Conservation (phyloP, 2,113 vertebrate species). For the Oncorhynchus masou region DNA sequence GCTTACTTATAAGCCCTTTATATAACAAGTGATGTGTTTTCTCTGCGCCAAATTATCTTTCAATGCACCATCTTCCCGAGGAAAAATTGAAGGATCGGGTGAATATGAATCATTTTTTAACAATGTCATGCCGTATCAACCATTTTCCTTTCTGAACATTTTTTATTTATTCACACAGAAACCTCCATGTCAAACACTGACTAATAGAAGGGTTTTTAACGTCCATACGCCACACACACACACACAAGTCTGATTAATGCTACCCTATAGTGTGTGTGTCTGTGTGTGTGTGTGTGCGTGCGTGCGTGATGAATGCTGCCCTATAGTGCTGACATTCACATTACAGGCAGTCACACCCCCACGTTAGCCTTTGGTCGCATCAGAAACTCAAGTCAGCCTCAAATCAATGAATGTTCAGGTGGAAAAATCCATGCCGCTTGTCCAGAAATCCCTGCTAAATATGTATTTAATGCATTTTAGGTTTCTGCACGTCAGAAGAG, state of each 20-base stretch:
- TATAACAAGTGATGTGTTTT: background rate
- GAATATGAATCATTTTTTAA: slow-evolving; percentile 1
- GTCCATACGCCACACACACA: slow-evolving; percentile 18
- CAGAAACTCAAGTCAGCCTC: slow-evolving; percentile 58
- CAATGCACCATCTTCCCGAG: background rate
- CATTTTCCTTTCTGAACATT: background rate
- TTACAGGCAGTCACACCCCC: slow-evolving; percentile 43
- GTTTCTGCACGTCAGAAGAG: slow-evolving; percentile 36
- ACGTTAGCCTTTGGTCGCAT: slow-evolving; percentile 54
- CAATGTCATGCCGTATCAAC: background rate
- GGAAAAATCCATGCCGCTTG: slow-evolving; percentile 64
- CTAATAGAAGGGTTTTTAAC: slow-evolving; percentile 1
- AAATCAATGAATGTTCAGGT: slow-evolving; percentile 62
- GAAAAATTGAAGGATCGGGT: background rate
- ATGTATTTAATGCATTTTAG: slow-evolving; percentile 65
- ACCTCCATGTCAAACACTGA: background rate
- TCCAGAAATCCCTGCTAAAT: slow-evolving; percentile 55
- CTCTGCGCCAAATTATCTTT: background rate
- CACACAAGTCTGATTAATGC: slow-evolving; percentile 50
- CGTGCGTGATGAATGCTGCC: slow-evolving; percentile 46
- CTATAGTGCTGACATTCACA: slow-evolving; percentile 63
- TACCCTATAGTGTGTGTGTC: slow-evolving; percentile 37
- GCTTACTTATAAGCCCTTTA: too few species aligned
- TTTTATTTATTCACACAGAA: background rate
- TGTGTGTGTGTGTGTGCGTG: slow-evolving; percentile 10